These are phyloP conservation scores for Polymixis flavicincta DNA, from an alignment of 2,888 invertebrate species.

Conservation along the genomic window DNA sequence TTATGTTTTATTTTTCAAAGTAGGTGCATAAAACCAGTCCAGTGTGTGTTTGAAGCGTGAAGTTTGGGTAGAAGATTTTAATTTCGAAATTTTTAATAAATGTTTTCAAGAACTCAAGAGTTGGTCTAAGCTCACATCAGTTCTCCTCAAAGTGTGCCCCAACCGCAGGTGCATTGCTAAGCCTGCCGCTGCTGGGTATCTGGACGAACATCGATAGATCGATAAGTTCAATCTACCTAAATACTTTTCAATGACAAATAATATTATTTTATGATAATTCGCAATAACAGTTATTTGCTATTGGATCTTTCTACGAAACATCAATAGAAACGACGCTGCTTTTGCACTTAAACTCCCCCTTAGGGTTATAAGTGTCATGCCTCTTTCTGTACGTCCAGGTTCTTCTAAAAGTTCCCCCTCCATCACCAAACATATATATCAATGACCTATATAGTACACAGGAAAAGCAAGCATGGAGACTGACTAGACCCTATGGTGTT, in stretches of 20 bases:
- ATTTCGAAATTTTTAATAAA: not conserved
- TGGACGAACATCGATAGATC: not conserved
- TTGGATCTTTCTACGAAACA: not conserved
- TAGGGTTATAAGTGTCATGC: not conserved
- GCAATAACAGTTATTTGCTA: not conserved
- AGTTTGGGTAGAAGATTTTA: not conserved
- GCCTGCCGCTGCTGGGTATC: no score
- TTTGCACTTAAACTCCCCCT: not conserved
- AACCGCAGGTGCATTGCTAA: not conserved
- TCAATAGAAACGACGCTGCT: not conserved
- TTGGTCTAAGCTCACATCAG: not conserved
- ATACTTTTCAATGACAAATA: not conserved
- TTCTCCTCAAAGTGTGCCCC: not conserved
- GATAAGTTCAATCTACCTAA: not conserved
- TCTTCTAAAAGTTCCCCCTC: not conserved
- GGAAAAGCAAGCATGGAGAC: not conserved
- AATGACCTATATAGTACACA: not conserved
- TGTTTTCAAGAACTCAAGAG: not conserved
- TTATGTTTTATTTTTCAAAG: not conserved
- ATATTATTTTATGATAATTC: not conserved
- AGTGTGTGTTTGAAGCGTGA: not conserved
- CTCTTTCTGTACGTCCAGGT: not conserved
- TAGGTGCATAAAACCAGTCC: not conserved
- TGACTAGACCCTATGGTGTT: no score
- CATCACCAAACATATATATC: no score